These are phyloP conservation scores for Cecidostiba fungosa DNA, from an alignment of 2,888 invertebrate genomes.

Conservation along the genomic window DNA sequence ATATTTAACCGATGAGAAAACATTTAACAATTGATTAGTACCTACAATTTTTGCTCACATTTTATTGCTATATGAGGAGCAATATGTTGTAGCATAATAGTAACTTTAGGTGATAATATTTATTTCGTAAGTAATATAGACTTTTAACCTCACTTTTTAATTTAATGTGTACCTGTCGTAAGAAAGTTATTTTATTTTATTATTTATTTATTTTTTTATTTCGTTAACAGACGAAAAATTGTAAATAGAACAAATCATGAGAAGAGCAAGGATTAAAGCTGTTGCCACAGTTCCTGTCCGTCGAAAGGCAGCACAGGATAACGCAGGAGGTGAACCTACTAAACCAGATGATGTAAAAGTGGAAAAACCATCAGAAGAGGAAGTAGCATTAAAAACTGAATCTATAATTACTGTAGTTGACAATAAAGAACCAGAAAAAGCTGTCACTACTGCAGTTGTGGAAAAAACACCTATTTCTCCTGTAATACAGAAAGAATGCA, in stretches of 20 bases:
- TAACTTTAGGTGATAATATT: neutral
- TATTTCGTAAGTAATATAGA: neutral
- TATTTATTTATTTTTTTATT: neutral
- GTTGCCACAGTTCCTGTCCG: slow-evolving; percentile 86
- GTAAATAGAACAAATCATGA: slow-evolving; percentile 61
- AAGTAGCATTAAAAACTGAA: slow-evolving; percentile 12
- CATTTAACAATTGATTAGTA: neutral
- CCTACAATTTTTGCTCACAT: neutral
- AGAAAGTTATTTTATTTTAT: slow-evolving; percentile 9
- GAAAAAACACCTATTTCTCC: neutral
- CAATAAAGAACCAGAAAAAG: slow-evolving; percentile 10
- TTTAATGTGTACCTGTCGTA: neutral
- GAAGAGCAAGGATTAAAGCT: slow-evolving; percentile 87
- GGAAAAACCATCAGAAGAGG: slow-evolving; percentile 32
- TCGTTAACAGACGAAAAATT: slow-evolving; percentile 13
- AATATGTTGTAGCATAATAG: neutral
- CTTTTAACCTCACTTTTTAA: neutral
- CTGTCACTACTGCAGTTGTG: neutral
- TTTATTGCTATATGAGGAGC: neutral
- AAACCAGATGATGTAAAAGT: slow-evolving; percentile 39
- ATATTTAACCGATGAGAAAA: neutral
- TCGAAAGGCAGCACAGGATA: slow-evolving; percentile 75
- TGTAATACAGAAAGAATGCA: slow-evolving; percentile 16
- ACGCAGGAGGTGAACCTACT: slow-evolving; percentile 40
- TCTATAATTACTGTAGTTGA: neutral